Percentiles rank a stretch among this genome's conserved stretches.
These are phyloP conservation scores for Istiophorus platypterus DNA, from an alignment of 2,113 vertebrate species.

Conservation along the genomic window DNA sequence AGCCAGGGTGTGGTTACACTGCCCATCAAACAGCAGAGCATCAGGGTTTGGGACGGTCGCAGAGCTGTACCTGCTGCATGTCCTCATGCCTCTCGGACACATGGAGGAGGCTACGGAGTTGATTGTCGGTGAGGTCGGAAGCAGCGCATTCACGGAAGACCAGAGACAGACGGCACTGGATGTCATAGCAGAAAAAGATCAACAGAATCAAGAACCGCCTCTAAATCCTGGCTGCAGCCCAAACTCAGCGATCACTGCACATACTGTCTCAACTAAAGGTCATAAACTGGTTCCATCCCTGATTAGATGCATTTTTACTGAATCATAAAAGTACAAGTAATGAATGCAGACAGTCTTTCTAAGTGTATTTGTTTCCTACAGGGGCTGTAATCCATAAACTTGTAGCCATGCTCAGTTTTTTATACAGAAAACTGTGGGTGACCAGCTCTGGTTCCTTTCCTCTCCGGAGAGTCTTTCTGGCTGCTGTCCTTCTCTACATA, in stretches of 20 bases:
- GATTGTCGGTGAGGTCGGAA: slow-evolving; percentile 75
- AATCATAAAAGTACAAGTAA: not conserved
- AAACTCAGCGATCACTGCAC: slow-evolving; percentile 1
- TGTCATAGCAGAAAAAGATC: slow-evolving; percentile 76
- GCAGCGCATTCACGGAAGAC: slow-evolving; percentile 72
- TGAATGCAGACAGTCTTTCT: not conserved
- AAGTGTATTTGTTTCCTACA: slow-evolving; percentile 65
- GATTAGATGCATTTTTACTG: not conserved
- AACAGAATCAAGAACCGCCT: slow-evolving; percentile 17
- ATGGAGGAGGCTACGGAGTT: slow-evolving; percentile 85
- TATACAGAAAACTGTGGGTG: slow-evolving; percentile 82
- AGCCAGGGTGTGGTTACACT: slow-evolving; percentile 86
- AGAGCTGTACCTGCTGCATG: slow-evolving; percentile 87
- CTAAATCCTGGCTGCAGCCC: not conserved
- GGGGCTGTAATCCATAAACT: slow-evolving; percentile 82
- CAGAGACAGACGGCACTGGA: slow-evolving; percentile 75
- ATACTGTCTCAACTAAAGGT: slow-evolving; percentile 66
- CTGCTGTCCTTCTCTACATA: slow-evolving; percentile 87
- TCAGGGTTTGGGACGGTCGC: slow-evolving; percentile 82
- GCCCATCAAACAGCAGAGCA: slow-evolving; percentile 74
- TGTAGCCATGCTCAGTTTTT: slow-evolving; percentile 74
- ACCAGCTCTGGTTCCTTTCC: slow-evolving; percentile 76
- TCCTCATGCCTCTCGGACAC: slow-evolving; percentile 88
- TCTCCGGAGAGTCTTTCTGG: slow-evolving; percentile 86
- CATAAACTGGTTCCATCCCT: not conserved